Conservation (phyloP, 2,888 invertebrate species). For the Calliopum simillimum region DNA sequence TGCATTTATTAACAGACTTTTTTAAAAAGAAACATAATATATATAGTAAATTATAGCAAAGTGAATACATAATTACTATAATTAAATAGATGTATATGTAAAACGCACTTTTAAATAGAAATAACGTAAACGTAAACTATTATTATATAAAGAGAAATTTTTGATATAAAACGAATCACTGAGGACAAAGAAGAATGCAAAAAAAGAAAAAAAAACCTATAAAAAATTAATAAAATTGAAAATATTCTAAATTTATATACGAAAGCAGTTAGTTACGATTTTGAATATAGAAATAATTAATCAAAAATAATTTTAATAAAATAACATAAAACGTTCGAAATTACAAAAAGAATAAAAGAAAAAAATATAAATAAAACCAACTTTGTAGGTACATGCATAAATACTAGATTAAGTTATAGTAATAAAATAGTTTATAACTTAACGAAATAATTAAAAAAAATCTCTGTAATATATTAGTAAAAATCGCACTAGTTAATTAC, state of each 20-base stretch:
- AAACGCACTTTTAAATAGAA: conserved; percentile 23
- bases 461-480: background rate
- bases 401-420: conserved; percentile 1
- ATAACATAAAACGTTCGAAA: conserved; percentile 45
- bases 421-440: conserved; percentile 6
- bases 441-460: conserved; percentile 7
- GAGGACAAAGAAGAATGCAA: background rate
- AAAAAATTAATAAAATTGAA: conserved; percentile 29
- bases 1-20: no score
- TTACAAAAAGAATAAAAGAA: conserved; percentile 41
- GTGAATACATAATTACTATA: no score
- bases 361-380: conserved; percentile 53
- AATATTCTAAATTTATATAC: conserved; percentile 56
- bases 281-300: conserved; percentile 57
- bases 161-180: conserved; percentile 27
- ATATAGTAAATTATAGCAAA: no score
- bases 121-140: conserved; percentile 23
- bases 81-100: background rate
- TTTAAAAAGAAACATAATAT: no score
- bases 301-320: conserved; percentile 9
- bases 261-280: conserved; percentile 54
- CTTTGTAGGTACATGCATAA: background rate
- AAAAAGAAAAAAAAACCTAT: background rate
- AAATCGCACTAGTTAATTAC: conserved; percentile 21
- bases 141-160: conserved; percentile 16